These are phyloP conservation scores for Albula goreensis DNA, from an alignment of 2,113 vertebrate genomes.

Conservation along the genomic window DNA sequence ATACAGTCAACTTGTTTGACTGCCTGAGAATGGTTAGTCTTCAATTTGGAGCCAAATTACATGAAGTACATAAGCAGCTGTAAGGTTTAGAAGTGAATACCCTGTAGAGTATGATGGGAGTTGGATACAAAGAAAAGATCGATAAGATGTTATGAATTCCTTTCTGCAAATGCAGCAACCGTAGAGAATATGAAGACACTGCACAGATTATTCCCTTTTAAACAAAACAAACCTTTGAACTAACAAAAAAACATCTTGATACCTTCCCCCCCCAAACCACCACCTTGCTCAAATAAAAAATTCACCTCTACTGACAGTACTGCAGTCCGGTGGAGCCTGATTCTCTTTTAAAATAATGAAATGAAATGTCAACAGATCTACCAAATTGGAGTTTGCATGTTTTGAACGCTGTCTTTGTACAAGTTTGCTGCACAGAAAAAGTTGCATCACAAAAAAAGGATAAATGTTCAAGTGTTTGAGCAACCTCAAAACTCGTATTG, in stretches of 20 bases:
- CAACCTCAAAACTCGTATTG: neutral
- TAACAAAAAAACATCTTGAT: conserved; percentile 81
- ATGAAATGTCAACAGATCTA: conserved; percentile 83
- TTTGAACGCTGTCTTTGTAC: conserved; percentile 88
- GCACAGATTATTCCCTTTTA: conserved; percentile 98
- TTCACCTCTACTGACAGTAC: conserved; percentile 79
- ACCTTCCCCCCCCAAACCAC: conserved; percentile 47
- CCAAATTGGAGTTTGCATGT: conserved; percentile 78
- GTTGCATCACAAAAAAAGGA: conserved; percentile 31
- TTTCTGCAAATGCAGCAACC: conserved; percentile 56
- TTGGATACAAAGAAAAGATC: conserved; percentile 1
- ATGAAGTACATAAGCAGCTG: too few relatives aligned
- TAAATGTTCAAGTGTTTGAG: conserved; percentile 36
- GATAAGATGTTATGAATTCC: conserved; percentile 44
- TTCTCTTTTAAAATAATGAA: conserved; percentile 88
- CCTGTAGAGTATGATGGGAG: neutral
- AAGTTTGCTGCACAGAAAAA: conserved; percentile 78
- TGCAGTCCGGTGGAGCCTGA: conserved; percentile 79
- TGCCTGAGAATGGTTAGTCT: neutral
- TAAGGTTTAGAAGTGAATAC: neutral
- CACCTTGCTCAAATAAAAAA: conserved; percentile 74
- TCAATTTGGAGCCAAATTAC: neutral
- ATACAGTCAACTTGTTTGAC: too few relatives aligned
- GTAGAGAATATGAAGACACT: conserved; percentile 60
- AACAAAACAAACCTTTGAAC: conserved; percentile 89